Evolutionary conservation across 2,797 vertebrate species (phyloP).

Genomic region (Threskiornis aethiopicus): DNA sequence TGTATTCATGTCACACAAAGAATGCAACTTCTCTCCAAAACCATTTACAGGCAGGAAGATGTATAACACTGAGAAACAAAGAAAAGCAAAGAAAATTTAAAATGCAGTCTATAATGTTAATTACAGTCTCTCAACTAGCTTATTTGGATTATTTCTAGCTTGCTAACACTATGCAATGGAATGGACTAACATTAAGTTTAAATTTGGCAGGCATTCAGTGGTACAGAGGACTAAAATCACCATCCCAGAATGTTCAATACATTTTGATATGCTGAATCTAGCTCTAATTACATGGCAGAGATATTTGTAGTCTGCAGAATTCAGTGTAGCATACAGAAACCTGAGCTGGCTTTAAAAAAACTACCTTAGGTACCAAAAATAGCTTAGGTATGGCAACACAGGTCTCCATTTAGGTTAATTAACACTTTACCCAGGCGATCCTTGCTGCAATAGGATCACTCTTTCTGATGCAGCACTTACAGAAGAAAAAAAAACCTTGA

Average conservation of each 20-base stretch:
- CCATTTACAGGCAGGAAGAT: neutral
- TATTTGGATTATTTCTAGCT: slow-evolving; percentile 9
- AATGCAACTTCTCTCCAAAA: neutral
- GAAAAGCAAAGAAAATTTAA: neutral
- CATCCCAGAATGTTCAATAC: neutral
- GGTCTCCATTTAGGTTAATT: neutral
- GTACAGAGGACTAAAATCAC: neutral
- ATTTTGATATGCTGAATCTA: neutral
- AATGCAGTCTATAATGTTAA: neutral
- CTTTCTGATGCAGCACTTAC: neutral
- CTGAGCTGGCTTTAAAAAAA: neutral
- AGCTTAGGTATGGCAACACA: neutral
- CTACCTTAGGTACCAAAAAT: neutral
- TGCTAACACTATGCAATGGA: neutral
- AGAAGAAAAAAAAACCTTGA: neutral
- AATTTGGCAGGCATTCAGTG: neutral
- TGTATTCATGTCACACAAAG: neutral
- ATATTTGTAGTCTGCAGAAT: neutral
- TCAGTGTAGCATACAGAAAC: neutral
- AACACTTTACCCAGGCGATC: neutral
- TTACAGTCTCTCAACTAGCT: neutral
- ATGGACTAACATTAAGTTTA: neutral
- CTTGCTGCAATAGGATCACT: neutral
- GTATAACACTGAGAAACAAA: neutral
- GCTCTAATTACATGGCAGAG: neutral